A percentile compares a stretch with the other conserved stretches of the same genome.
These are phyloP conservation scores for Leucoma salicis DNA, from an alignment of 2,888 invertebrate species.

Conservation along the genomic window DNA sequence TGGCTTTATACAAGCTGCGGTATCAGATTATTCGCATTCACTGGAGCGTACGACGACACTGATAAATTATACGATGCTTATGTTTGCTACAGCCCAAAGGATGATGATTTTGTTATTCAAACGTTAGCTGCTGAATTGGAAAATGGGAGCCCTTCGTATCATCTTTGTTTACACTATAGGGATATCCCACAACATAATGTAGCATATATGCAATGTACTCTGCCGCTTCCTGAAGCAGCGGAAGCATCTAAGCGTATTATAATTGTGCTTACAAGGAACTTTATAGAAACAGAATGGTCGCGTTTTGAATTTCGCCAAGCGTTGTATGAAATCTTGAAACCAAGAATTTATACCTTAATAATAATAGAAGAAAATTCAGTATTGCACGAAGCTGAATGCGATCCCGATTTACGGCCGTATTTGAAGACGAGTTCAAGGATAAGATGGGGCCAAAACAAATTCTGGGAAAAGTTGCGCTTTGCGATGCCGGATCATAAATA, in stretches of 20 bases:
- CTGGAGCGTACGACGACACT: conserved; percentile 88
- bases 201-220: conserved; percentile 86
- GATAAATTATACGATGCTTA: conserved; percentile 96
- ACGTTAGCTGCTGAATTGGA: conserved; percentile 93
- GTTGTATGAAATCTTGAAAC: conserved; percentile 92
- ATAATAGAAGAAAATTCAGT: conserved; percentile 92
- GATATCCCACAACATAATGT: conserved; percentile 88
- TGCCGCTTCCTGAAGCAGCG: conserved; percentile 92
- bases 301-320: conserved; percentile 94
- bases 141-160: conserved; percentile 89
- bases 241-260: conserved; percentile 93
- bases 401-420: conserved; percentile 93
- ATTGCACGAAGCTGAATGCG: conserved; percentile 90
- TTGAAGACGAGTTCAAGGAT: conserved; percentile 92
- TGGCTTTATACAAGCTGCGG: conserved; percentile 95
- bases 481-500: conserved; percentile 89
- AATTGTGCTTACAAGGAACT: conserved; percentile 92
- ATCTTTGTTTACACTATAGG: conserved; percentile 94
- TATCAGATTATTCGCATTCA: conserved; percentile 89
- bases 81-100: conserved; percentile 95
- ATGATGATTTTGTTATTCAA: conserved; percentile 94
- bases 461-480: conserved; percentile 96
- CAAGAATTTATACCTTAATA: conserved; percentile 91
- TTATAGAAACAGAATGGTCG: conserved; percentile 96
- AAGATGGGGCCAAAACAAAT: conserved; percentile 94